These are phyloP conservation scores for Aphelocoma coerulescens DNA, from an alignment of 2,113 vertebrate species.

Conservation along the genomic window DNA sequence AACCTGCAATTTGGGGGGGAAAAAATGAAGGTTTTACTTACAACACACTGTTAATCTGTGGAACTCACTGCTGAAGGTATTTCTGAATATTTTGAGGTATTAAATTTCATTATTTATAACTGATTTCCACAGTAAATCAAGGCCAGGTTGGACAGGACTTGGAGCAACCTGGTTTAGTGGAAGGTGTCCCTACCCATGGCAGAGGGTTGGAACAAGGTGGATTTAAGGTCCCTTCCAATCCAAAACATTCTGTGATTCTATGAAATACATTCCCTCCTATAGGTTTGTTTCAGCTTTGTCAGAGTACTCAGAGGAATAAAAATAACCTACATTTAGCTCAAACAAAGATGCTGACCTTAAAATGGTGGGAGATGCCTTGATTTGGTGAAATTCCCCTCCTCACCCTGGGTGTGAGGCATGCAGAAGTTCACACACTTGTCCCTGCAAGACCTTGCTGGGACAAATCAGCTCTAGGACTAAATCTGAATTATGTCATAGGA, in stretches of 20 bases:
- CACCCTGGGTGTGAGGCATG: no score
- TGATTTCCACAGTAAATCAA: not conserved
- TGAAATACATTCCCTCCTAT: not conserved
- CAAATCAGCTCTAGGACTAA: not conserved
- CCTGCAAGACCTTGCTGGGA: not conserved
- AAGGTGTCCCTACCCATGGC: not conserved
- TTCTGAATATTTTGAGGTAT: not conserved
- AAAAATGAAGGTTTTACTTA: not conserved
- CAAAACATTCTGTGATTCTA: not conserved
- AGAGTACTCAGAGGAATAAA: not conserved
- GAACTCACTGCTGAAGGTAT: not conserved
- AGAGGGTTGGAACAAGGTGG: not conserved
- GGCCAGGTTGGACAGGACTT: not conserved
- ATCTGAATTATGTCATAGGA: not conserved
- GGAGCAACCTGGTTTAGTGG: not conserved
- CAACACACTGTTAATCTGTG: not conserved
- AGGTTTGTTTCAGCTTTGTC: not conserved
- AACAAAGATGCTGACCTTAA: not conserved
- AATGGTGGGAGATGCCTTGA: not conserved
- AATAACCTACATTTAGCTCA: not conserved
- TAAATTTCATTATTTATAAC: not conserved
- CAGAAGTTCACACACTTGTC: not conserved
- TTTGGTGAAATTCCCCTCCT: not conserved
- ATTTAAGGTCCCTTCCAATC: no score
- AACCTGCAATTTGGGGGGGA: no score